phyloP scores from a whole-genome alignment of 2,797 vertebrate species.

The Ptychobarbus kaznakovi region DNA sequence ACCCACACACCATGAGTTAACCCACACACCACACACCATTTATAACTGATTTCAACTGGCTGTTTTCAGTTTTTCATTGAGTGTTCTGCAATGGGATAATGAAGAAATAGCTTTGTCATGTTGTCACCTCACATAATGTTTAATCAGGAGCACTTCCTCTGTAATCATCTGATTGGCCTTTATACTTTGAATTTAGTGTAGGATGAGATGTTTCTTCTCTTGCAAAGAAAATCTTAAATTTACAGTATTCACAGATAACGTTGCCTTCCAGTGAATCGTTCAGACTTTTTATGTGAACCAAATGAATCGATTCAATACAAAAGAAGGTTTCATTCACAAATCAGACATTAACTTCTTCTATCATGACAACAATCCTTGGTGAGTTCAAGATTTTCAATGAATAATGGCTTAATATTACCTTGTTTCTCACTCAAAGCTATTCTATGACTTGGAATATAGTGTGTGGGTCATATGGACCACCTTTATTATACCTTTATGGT shows the following conservation, averaged over 20 bases:
- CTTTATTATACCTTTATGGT: conserved; percentile 25
- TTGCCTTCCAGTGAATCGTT: neutral
- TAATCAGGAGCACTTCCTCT: conserved; percentile 20
- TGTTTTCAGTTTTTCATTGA: neutral
- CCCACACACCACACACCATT: conserved; percentile 19
- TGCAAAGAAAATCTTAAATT: neutral
- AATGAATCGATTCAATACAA: neutral
- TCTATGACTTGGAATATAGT: neutral
- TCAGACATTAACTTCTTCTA: neutral
- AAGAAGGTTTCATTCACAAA: conserved; percentile 8
- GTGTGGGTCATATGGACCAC: conserved; percentile 13
- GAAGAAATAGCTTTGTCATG: neutral
- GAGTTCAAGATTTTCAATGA: neutral
- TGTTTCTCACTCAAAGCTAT: neutral
- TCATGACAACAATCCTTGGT: neutral
- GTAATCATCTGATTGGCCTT: conserved; percentile 9
- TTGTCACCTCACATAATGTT: neutral
- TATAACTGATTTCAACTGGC: neutral
- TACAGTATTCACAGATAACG: neutral
- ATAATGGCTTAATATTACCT: neutral
- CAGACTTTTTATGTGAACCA: neutral
- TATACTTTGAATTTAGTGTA: neutral
- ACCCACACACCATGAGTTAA: conserved; percentile 16
- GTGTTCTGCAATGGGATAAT: neutral
- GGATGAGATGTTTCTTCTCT: neutral